Evolutionary conservation across 2,113 vertebrate genomes (phyloP).

Genomic region (Leptobrachium leishanense): DNA sequence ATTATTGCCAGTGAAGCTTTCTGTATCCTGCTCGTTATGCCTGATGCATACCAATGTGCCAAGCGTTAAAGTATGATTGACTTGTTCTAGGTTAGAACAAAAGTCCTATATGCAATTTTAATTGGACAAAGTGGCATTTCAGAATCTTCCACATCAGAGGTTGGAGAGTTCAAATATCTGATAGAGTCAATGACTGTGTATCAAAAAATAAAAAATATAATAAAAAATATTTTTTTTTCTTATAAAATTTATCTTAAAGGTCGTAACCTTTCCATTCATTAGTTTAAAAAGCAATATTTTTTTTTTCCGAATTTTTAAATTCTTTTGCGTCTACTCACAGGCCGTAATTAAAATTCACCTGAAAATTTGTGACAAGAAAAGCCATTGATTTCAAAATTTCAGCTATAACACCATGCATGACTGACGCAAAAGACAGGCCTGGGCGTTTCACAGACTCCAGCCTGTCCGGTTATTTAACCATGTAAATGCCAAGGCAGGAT

Average conservation of each 20-base stretch:
- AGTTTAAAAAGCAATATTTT: neutral
- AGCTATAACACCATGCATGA: too few relatives aligned
- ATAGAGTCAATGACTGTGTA: slow-evolving; percentile 37
- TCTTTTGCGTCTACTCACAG: too few relatives aligned
- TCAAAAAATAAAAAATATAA: neutral
- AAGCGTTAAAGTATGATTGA: slow-evolving; percentile 46
- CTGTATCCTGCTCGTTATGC: slow-evolving; percentile 39
- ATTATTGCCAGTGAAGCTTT: slow-evolving; percentile 40
- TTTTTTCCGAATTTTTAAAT: too few relatives aligned
- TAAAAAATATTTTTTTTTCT: too few relatives aligned
- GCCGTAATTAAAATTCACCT: too few relatives aligned
- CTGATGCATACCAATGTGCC: slow-evolving; percentile 31
- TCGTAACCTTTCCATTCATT: neutral
- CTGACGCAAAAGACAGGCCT: too few relatives aligned
- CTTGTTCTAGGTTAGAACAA: slow-evolving; percentile 38
- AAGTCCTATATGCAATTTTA: slow-evolving; percentile 40
- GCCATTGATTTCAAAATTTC: too few relatives aligned
- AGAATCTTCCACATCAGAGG: slow-evolving; percentile 41
- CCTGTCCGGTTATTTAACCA: too few relatives aligned
- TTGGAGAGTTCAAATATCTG: slow-evolving; percentile 15
- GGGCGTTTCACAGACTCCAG: too few relatives aligned
- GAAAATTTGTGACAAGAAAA: too few relatives aligned
- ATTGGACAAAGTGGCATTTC: slow-evolving; percentile 42
- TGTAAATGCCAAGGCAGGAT: too few relatives aligned
- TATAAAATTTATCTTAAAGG: neutral